Conservation (phyloP, 2,888 invertebrate genomes). For the Leucoptera coffeella region DNA sequence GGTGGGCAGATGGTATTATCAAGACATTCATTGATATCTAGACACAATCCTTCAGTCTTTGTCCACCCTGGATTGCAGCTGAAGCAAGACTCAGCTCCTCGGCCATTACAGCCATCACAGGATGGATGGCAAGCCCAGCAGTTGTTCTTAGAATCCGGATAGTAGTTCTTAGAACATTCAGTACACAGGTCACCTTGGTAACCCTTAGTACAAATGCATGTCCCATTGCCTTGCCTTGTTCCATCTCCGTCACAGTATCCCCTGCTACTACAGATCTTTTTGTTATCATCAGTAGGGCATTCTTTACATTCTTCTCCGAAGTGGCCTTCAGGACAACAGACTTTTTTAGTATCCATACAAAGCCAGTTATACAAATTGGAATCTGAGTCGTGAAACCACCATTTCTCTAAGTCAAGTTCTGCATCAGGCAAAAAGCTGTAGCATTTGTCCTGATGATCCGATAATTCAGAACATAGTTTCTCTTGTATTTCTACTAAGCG, state of each 20-base stretch:
- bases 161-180: constrained; percentile 66
- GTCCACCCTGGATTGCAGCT: constrained; percentile 66
- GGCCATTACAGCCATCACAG: constrained; percentile 70
- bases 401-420: constrained; percentile 76
- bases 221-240: constrained; percentile 86
- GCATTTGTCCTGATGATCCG: constrained; percentile 71
- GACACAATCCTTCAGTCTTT: constrained; percentile 63
- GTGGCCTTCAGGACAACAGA: constrained; percentile 80
- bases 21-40: constrained; percentile 80
- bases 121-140: constrained; percentile 75
- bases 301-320: constrained; percentile 73
- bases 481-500: constrained; percentile 90
- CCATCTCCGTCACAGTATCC: constrained; percentile 81
- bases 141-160: constrained; percentile 58
- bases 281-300: constrained; percentile 53
- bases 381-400: constrained; percentile 70
- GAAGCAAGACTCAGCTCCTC: constrained; percentile 57
- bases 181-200: constrained; percentile 74
- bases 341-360: constrained; percentile 69
- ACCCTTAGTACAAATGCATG: constrained; percentile 77
- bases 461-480: constrained; percentile 66
- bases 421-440: constrained; percentile 73
- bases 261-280: constrained; percentile 70
- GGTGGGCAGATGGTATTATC: constrained; percentile 35
- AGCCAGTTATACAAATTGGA: constrained; percentile 53